phyloP scores from a whole-genome alignment of 2,113 vertebrate genomes.

The Dromaius novaehollandiae region DNA sequence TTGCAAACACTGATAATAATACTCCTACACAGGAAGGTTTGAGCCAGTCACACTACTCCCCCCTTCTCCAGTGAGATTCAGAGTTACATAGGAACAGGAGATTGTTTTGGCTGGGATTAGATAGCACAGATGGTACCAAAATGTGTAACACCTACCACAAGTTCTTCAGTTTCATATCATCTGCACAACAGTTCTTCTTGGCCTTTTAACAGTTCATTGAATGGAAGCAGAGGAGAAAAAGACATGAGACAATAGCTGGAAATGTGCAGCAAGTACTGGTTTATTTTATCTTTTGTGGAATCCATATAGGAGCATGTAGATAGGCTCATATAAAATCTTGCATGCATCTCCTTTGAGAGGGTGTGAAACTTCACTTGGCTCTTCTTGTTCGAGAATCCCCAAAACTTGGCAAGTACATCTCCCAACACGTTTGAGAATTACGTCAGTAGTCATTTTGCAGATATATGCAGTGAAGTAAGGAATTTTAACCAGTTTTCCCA shows the following conservation, averaged over 20 bases:
- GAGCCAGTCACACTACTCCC: conserved; percentile 64
- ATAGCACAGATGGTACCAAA: conserved; percentile 52
- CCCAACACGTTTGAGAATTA: conserved; percentile 55
- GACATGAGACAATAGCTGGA: conserved; percentile 31
- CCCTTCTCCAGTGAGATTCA: conserved; percentile 55
- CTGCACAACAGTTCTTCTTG: conserved; percentile 43
- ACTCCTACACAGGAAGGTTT: conserved; percentile 66
- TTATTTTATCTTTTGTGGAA: conserved; percentile 48
- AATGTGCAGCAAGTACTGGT: conserved; percentile 32
- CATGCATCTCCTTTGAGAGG: conserved; percentile 60
- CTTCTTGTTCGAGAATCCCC: conserved; percentile 52
- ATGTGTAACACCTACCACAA: conserved; percentile 60
- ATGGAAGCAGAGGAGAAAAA: conserved; percentile 54
- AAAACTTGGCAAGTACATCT: conserved; percentile 61
- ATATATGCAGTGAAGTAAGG: not conserved
- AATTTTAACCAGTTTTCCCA: conserved; percentile 54
- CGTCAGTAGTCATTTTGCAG: conserved; percentile 47
- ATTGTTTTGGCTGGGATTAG: conserved; percentile 58
- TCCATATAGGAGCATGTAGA: conserved; percentile 14
- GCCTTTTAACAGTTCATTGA: conserved; percentile 48
- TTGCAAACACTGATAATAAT: conserved; percentile 73
- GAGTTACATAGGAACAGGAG: conserved; percentile 53
- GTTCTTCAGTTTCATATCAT: conserved; percentile 57
- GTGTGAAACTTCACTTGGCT: conserved; percentile 67
- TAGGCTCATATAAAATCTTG: conserved; percentile 28